Evolutionary conservation across 2,888 invertebrate species (phyloP).

Genomic region (Drosophila quinaria): DNA sequence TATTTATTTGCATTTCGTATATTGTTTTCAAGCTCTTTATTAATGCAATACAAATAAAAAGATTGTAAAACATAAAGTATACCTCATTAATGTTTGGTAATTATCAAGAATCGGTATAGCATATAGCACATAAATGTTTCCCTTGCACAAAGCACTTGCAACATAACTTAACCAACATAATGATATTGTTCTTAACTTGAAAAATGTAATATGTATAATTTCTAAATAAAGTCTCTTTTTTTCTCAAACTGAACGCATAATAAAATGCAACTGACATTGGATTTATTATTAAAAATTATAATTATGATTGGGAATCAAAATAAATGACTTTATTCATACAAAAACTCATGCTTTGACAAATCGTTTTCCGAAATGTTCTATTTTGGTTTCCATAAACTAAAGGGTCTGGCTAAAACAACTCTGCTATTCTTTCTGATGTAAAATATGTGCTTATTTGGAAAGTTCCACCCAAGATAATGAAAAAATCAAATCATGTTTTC

Average conservation of each 20-base stretch:
- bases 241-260: constrained; percentile 59
- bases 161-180: constrained; percentile 47
- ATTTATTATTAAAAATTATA: not conserved
- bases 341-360: not conserved
- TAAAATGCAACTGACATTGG: constrained; percentile 41
- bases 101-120: constrained; percentile 16
- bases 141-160: constrained; percentile 69
- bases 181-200: constrained; percentile 24
- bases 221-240: constrained; percentile 55
- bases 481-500: not conserved
- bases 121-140: constrained; percentile 39
- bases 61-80: constrained; percentile 30
- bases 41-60: constrained; percentile 16
- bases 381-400: no score
- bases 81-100: constrained; percentile 22
- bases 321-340: not conserved
- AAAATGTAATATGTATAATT: constrained; percentile 25
- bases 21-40: constrained; percentile 23
- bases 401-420: no score
- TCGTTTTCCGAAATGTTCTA: not conserved
- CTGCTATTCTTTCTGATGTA: not conserved
- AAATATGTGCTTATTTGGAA: not conserved
- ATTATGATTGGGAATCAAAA: not conserved
- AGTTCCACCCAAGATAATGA: not conserved
- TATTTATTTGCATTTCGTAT: constrained; percentile 15